Conservation (phyloP, 35 echinoderm and acorn worm species). For the Apostichopus parvimensis region DNA sequence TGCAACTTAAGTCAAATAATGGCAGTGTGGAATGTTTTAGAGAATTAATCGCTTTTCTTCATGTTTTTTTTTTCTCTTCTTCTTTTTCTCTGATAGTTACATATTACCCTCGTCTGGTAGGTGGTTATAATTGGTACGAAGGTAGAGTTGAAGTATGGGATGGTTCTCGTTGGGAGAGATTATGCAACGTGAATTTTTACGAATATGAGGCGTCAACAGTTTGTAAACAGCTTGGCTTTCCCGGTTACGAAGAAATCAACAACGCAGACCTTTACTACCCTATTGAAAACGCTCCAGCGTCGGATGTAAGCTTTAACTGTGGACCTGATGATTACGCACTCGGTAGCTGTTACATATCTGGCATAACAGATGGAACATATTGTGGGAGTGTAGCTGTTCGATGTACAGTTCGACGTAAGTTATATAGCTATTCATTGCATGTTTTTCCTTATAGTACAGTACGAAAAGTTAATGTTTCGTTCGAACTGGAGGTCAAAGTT, state of each 20-base stretch:
- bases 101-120: not conserved
- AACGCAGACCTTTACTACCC: not conserved
- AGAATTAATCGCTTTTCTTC: too few species aligned
- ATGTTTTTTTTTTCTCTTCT: not conserved
- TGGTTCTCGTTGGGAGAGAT: not conserved
- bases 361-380: not conserved
- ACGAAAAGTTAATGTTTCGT: too few species aligned
- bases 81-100: not conserved
- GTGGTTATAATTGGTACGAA: conserved; percentile 8
- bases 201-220: not conserved
- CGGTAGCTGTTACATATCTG: not conserved
- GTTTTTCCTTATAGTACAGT: too few species aligned
- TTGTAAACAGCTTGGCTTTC: conserved; percentile 9
- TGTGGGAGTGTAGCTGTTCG: not conserved
- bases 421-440: too few species aligned
- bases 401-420: not conserved
- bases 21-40: too few species aligned
- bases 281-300: not conserved
- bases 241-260: not conserved
- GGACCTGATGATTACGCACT: not conserved
- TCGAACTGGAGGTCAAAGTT: too few species aligned
- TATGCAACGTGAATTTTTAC: not conserved
- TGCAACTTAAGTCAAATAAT: too few species aligned
- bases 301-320: not conserved
- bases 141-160: conserved; percentile 11